phyloP scores from a whole-genome alignment of 2,888 invertebrate species.

The Oscheius myriophilus region DNA sequence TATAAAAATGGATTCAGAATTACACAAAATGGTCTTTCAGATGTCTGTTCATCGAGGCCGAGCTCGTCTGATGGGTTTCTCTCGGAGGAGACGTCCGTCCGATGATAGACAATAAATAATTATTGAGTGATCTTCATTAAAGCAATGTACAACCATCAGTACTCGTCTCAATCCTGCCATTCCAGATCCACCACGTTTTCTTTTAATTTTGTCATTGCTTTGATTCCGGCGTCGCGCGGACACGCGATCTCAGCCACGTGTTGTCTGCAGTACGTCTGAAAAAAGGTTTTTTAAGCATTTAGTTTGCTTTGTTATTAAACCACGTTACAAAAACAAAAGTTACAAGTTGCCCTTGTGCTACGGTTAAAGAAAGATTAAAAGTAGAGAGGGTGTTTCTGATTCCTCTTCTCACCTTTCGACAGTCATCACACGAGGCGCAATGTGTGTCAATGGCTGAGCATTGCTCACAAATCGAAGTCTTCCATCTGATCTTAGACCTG shows the following conservation, averaged over 20 bases:
- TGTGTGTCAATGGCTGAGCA: slow-evolving; percentile 54
- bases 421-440: slow-evolving; percentile 60
- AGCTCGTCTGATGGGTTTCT: background rate
- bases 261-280: slow-evolving; percentile 52
- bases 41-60: background rate
- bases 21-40: no score
- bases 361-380: no score
- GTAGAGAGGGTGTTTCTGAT: no score
- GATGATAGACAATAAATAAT: background rate
- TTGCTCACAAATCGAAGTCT: slow-evolving; percentile 53
- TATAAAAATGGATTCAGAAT: no score
- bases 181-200: slow-evolving; percentile 59
- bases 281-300: no score
- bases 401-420: slow-evolving; percentile 51
- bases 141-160: background rate
- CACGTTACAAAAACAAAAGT: no score
- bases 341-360: no score
- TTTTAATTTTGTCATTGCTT: slow-evolving; percentile 49
- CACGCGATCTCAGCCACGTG: slow-evolving; percentile 55
- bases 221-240: slow-evolving; percentile 53
- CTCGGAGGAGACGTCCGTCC: background rate
- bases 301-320: no score
- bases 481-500: slow-evolving; percentile 54
- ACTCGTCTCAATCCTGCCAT: slow-evolving; percentile 47
- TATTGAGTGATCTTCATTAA: slow-evolving; percentile 11